Evolutionary conservation across 2,797 vertebrate genomes (phyloP), one percentile per base, ranked within the genome.

Genomic region (Etheostoma perlongum): DNA sequence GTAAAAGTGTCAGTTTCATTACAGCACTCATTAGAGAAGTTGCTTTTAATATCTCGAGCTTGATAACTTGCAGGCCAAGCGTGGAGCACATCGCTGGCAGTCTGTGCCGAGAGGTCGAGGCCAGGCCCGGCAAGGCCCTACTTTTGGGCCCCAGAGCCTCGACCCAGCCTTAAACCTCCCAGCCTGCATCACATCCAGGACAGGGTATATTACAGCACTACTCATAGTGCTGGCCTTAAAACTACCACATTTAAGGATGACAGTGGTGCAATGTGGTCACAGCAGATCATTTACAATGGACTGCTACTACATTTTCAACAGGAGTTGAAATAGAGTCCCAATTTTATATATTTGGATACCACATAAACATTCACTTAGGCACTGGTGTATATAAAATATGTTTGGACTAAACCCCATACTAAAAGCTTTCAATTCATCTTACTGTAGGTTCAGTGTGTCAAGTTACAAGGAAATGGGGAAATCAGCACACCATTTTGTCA

Each of bases 1-100:
- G 85, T 93, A 93, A 95, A 95, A 93, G 91, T 93, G 93, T 94
- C 94, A 92, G 88, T 89, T 86, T 78, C 75, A 92, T 94, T 84
- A 93, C 79, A 3, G 53, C 86, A 54, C 92, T 94, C 92, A 94
- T 94, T 95, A 94, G 84, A 88, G 77, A 64, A 76, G 62, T 67
- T 74, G 82, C 77, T 61, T 86, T 82, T 89, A 90, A 92, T 84
- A 90, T 79, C n/a, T 25, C 44, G 67, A 79, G 85, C 73, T 83
- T 91, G 91, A 93, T 91, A 91, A 90, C 89, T 91, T 93, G 86
- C 89, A 93, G 90, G 89, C 90, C 76, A 91, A 90, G 85, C 18
- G 11, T 4, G 55, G 67, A 88, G 81, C 69, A 70, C 55, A 78
- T 89, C 63, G 65, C 76, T 69, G 54, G 67, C 71, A 66, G 74